Base-by-base conservation (phyloP, 1,140 invertebrate genomes). In the Psix sp. region DNA sequence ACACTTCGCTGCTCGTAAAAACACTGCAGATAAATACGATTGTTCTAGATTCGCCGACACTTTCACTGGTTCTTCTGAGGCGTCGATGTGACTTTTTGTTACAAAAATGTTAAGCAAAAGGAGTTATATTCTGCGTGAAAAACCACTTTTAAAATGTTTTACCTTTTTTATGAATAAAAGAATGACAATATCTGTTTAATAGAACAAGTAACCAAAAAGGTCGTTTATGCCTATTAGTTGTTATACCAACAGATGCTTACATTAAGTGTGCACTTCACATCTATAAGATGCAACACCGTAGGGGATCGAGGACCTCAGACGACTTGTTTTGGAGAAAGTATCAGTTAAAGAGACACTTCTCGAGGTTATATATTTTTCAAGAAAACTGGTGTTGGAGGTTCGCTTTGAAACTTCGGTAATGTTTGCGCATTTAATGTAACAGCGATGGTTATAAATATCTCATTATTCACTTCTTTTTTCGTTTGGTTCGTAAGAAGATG, bases 21-120 rank as follows among this genome's bases (percentile, higher is more conserved):
- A 54, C 17, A 21, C 9, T 24, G 20, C 42, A 6, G 43, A 57
- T 38, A 60, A 67, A 39, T 67, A 11, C 63, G 31, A 46, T 68
- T 60, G 59, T 65, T 74, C 65, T 49, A 68, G 59, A 54, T 68
- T 59, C 11, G 10, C 6, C 16, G 59, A 42, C 65, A 74, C 65
- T 68, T 74, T 74, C 65, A 60, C 59, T 68, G 5, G 1, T 52
- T 39, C 51, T 51, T 57, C 5, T 11, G 11, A 10, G 38, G 16
- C 7, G 7, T n/a, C 26, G 26, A 24, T n/a, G n/a, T n/a, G n/a
- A n/a, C n/a, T n/a, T n/a, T 24, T 24, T 24, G 3, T 9, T 11
- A 5, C 33, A 35, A 35, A 35, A 35, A 9, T 20, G n/a, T n/a
- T 0, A 7, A 7, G 38, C 18, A 20, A 10, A 20, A 40, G 38